Evolutionary conservation across 2,888 invertebrate species (phyloP), one percentile per base, ranked within the genome.

Genomic region (Periphyllus acericola): DNA sequence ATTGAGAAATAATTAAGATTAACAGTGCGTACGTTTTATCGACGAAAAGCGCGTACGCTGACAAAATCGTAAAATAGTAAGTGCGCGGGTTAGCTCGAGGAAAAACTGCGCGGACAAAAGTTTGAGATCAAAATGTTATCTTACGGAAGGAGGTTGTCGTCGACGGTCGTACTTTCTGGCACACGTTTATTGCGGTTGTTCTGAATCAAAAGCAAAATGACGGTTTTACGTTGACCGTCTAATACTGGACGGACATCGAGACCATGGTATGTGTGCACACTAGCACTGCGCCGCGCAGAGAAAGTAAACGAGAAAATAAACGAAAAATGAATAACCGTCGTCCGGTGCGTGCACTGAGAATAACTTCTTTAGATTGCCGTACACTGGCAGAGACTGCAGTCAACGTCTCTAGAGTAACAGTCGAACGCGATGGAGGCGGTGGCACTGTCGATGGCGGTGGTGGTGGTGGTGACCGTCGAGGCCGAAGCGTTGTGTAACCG

Each of bases 401-500:
- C 82, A 52, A 82, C 25, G 82, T 52, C 71, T 82, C 71, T 71
- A 32, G 32, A 25, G 46, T 32, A 71, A 71, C 40, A 60, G 80
- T 80, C 17, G n/a, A 29, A 25, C 32, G 25, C 34, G 80, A 29
- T 25, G 80, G 80, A n/a, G 14, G 66, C 32, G 29, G 71, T 19
- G 29, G 81, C 46, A 11, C 5, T 8, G 46, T 6, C 11, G 29
- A 52, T 46, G 76, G n/a, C 14, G 52, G n/a, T 36, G 60, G 36
- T 36, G 80, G 80, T 66, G 55, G 55, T 36, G 55, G 29, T 11
- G 81, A 71, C 46, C 81, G 81, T 71, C 81, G 81, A 82, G 81
- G 81, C 40, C 81, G 81, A 82, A 82, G 32, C 71, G 81, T 82
- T 82, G 81, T 82, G 81, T 71, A 82, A 82, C 68, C 46, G 80